A percentile compares a stretch with the other conserved stretches of the same genome.
These are phyloP conservation scores for Phataginus tetradactyla DNA, from an alignment of 2,797 vertebrate species.

Conservation along the genomic window DNA sequence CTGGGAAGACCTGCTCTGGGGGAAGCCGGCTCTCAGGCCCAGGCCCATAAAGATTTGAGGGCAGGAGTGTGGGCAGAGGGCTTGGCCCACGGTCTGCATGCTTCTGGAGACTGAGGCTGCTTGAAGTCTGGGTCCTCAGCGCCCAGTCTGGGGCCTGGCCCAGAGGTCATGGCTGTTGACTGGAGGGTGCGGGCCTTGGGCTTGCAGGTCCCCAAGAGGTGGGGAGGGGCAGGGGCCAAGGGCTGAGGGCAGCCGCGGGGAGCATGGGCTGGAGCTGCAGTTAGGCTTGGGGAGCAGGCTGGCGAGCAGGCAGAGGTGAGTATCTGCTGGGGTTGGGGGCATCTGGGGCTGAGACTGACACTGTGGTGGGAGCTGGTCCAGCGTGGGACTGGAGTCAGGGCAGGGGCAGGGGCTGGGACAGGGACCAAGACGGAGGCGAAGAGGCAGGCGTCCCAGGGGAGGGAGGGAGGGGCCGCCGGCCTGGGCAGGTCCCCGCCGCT, in stretches of 20 bases:
- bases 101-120: not conserved
- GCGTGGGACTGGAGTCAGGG: not conserved
- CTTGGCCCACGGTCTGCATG: not conserved
- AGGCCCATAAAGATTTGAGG: not conserved
- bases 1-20: not conserved
- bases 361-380: not conserved
- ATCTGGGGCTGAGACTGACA: not conserved
- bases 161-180: not conserved
- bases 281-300: not conserved
- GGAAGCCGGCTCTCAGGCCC: not conserved
- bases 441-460: not conserved
- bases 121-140: not conserved
- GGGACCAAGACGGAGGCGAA: not conserved
- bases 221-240: not conserved
- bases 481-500: not conserved
- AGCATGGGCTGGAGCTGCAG: not conserved
- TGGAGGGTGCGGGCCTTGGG: not conserved
- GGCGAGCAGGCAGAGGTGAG: not conserved
- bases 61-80: not conserved
- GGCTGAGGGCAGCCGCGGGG: not conserved
- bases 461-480: not conserved
- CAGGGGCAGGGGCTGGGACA: not conserved
- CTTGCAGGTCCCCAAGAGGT: not conserved
- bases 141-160: not conserved
- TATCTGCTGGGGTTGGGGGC: not conserved